A percentile compares a stretch with the other conserved stretches of the same genome.
These are phyloP conservation scores for Zaprionus gabonicus DNA, from an alignment of 1,140 invertebrate genomes.

Conservation along the genomic window DNA sequence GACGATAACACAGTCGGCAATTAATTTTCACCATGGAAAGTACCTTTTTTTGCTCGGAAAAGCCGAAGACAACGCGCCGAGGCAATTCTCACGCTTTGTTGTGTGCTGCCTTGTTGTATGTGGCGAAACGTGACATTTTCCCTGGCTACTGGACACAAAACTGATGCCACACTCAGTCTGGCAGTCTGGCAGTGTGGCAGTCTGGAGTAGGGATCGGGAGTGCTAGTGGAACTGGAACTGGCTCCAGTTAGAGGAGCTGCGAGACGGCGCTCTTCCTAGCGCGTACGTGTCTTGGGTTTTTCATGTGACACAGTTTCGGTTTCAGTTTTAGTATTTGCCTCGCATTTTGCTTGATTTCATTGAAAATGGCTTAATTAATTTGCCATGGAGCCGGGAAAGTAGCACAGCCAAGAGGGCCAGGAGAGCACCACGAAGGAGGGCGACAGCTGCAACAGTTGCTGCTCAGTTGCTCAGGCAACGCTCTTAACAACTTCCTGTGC, in stretches of 20 bases:
- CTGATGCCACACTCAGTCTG: slow-evolving; percentile 62
- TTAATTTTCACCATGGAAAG: slow-evolving; percentile 82
- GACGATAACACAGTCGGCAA: slow-evolving; percentile 63
- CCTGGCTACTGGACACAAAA: slow-evolving; percentile 80
- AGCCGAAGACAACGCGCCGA: slow-evolving; percentile 18
- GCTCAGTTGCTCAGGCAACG: slow-evolving; percentile 16
- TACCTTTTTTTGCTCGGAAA: slow-evolving; percentile 54
- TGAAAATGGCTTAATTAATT: slow-evolving; percentile 82
- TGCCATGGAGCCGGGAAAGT: slow-evolving; percentile 36
- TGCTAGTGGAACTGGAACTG: slow-evolving; percentile 7
- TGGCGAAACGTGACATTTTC: slow-evolving; percentile 82
- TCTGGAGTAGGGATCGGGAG: slow-evolving; percentile 42
- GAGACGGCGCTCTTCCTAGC: slow-evolving; percentile 59
- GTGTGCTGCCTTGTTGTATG: slow-evolving; percentile 60
- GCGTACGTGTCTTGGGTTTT: slow-evolving; percentile 74
- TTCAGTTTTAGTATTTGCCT: slow-evolving; percentile 66
- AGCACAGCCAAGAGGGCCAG: slow-evolving; percentile 37
- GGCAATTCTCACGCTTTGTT: slow-evolving; percentile 69
- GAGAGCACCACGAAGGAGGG: neutral
- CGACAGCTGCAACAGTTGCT: slow-evolving; percentile 7
- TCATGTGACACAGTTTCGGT: slow-evolving; percentile 68
- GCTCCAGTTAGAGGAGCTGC: neutral
- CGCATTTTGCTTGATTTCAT: slow-evolving; percentile 72
- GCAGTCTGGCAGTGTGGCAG: neutral
- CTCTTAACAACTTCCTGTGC: slow-evolving; percentile 48